Conservation (phyloP, 2,113 vertebrate species). For the Chlorodrepanis virens region DNA sequence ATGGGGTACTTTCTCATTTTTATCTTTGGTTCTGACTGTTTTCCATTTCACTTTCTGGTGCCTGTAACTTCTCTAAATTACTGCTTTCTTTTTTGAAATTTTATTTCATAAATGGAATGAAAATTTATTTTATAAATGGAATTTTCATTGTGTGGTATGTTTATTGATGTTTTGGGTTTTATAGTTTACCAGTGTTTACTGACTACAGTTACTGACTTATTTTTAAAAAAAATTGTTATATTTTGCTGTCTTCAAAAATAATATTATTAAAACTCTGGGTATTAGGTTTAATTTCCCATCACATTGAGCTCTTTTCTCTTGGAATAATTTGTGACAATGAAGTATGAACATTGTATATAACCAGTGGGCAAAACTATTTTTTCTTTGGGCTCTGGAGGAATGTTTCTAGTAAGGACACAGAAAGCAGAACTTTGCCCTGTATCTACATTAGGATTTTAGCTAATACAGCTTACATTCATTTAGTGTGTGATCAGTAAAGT, state of each 20-base stretch:
- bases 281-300: not conserved
- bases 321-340: not conserved
- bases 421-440: not conserved
- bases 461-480: not conserved
- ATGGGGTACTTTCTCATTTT: not conserved
- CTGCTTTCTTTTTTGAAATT: not conserved
- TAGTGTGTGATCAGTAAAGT: not conserved
- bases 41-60: not conserved
- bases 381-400: not conserved
- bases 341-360: not conserved
- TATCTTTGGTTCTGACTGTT: not conserved
- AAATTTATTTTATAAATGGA: not conserved
- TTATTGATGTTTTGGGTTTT: not conserved
- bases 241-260: not conserved
- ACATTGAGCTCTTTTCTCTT: not conserved
- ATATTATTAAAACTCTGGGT: not conserved
- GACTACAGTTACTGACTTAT: not conserved
- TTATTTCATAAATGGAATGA: not conserved
- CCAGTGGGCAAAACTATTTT: not conserved
- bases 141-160: not conserved
- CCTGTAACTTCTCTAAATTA: not conserved
- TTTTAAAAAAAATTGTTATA: accelerated
- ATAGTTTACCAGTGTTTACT: not conserved
- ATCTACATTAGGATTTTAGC: not conserved
- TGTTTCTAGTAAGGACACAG: not conserved